Evolutionary conservation across 2,113 vertebrate genomes (phyloP), one percentile per base, ranked within the genome.

Genomic region (Clarias magur): DNA sequence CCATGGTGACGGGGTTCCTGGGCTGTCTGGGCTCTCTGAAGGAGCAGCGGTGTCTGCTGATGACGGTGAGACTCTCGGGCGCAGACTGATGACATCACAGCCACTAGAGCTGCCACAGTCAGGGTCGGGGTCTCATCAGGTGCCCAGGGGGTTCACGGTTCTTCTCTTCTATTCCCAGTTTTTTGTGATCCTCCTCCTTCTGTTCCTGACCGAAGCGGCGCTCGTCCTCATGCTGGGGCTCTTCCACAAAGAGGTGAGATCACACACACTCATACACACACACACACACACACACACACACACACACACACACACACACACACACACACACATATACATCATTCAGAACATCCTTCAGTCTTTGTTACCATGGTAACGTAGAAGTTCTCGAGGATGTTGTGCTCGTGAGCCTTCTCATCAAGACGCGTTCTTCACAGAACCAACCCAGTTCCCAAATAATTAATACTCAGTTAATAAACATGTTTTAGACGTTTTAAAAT

Each of bases 1-100:
- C 96, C 84, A 97, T 97, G 96, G 93, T 96, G 12, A 96, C 96
- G 0, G 96, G 96, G 23, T 97, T 97, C 89, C 93, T 97, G n/a
- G 96, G 96, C 21, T 97, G 96, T 89, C 93, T 97, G 4, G 96
- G 96, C 9, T 96, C 96, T 0, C 93, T 96, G 15, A 97, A 96
- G 57, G 96, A 97, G 92, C 96, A 97, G 88, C 94, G 96, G 48
- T 97, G 96, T 88, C 93, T 97, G 16, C 85, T 97, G 84, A 93
- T 95, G 89, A 96, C 92, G 89, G 96, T 97, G 91, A 95, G 94
- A 17, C 19, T 19, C 23, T 68, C 5, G 17, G 34, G 17, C n/a
- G 9, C 21, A 21, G 23, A n/a, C 56, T 15, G 30, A 65, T 80
- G 68, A 85, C 82, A 56, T 70, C 38, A 89, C 84, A 59, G 70